These are phyloP conservation scores for Columbina picui DNA, from an alignment of 2,113 vertebrate genomes.

Conservation along the genomic window DNA sequence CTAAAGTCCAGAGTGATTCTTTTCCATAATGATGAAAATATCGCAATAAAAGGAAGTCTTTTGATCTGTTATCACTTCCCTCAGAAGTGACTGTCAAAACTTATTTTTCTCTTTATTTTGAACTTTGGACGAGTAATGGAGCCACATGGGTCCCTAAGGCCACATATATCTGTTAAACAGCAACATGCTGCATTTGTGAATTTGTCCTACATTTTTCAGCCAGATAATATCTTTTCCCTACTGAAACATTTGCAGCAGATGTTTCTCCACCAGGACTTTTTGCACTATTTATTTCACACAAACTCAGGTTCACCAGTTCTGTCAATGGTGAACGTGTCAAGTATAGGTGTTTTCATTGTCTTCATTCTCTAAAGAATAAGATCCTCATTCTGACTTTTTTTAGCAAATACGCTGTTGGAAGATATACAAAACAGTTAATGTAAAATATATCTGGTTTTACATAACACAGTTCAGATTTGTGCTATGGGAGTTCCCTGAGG, in stretches of 20 bases:
- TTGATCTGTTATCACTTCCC: constrained; percentile 78
- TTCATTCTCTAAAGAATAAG: not conserved
- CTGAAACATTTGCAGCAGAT: not conserved
- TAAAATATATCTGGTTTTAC: not conserved
- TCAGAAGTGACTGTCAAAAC: constrained; percentile 66
- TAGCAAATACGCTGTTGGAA: not conserved
- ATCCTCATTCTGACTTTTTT: not conserved
- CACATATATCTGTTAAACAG: constrained; percentile 56
- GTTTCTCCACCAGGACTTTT: constrained; percentile 38
- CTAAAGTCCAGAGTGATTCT: constrained; percentile 76
- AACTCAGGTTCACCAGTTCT: not conserved
- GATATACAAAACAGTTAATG: not conserved
- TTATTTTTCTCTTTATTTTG: constrained; percentile 70
- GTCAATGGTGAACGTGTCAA: not conserved
- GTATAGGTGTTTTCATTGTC: not conserved
- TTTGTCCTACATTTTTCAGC: constrained; percentile 8
- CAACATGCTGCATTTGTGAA: constrained; percentile 45
- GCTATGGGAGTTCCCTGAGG: not conserved
- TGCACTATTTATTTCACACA: constrained; percentile 35
- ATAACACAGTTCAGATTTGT: not conserved
- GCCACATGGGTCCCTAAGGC: constrained; percentile 51
- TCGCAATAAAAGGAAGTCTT: constrained; percentile 71
- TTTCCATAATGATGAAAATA: constrained; percentile 78
- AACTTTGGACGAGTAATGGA: constrained; percentile 52
- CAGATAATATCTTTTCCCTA: not conserved